phyloP scores from a whole-genome alignment of 2,113 vertebrate species.

The Zosterops hypoxanthus region DNA sequence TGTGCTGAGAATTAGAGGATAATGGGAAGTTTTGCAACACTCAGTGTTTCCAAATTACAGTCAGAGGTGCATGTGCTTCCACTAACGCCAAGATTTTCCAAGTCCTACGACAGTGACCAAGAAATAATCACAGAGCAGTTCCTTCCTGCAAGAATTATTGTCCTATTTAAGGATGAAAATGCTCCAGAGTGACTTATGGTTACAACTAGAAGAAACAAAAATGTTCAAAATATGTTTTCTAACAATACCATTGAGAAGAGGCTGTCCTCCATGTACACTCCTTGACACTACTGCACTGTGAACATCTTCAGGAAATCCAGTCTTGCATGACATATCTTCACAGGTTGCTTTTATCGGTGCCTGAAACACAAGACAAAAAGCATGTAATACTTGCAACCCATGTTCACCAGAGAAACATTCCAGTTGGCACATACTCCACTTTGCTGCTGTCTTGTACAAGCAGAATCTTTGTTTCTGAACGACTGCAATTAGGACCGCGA shows the following conservation, averaged over 20 bases:
- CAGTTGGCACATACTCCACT: slow-evolving; percentile 63
- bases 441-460: slow-evolving; percentile 76
- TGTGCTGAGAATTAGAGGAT: background rate
- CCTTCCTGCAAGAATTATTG: background rate
- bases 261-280: slow-evolving; percentile 84
- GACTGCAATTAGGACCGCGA: slow-evolving; percentile 81
- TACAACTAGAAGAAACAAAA: background rate
- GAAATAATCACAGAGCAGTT: slow-evolving; percentile 1
- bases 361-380: slow-evolving; percentile 80
- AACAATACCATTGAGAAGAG: slow-evolving; percentile 89
- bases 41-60: background rate
- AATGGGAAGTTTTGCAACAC: background rate
- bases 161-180: background rate
- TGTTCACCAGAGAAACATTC: slow-evolving; percentile 69
- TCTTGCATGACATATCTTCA: slow-evolving; percentile 86
- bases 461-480: slow-evolving; percentile 84
- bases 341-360: slow-evolving; percentile 85
- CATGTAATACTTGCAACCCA: slow-evolving; percentile 49
- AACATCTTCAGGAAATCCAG: slow-evolving; percentile 93
- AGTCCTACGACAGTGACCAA: slow-evolving; percentile 2
- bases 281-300: slow-evolving; percentile 86
- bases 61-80: background rate
- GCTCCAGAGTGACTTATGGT: background rate
- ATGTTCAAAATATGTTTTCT: background rate
- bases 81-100: slow-evolving; percentile 11